Evolutionary conservation across 2,888 invertebrate species (phyloP), one percentile per base, ranked within the genome.

Genomic region (Panzeria rudis): DNA sequence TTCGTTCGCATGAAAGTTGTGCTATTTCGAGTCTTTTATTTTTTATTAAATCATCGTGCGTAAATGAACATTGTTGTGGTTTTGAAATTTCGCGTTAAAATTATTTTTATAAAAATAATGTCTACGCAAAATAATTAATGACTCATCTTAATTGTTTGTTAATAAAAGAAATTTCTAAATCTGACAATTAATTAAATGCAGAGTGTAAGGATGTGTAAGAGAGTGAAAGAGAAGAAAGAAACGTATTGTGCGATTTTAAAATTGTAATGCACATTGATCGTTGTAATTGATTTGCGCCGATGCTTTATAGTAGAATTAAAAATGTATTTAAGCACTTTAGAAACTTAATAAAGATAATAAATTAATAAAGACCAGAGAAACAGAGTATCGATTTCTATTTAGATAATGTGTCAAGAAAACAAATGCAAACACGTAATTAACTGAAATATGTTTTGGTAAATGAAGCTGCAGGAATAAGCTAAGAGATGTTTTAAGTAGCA

Each of bases 61-160:
- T 82, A 82, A 82, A 62, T 59, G 54, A 62, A 50, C 47, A 76
- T 71, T 76, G 69, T 82, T 80, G 80, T 73, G 80, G 80, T 80
- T 80, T 80, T 47, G 47, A 71, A 64, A 82, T 76, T 76, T 75
- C 17, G 41, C 75, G 29, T 75, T 73, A 54, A 82, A 62, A 29
- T 7, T 56, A 44, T 69, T 52, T 69, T 47, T 68, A 29, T 59
- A 54, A 41, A 71, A 25, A 69, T 52, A 54, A 59, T 66, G 47
- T 80, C 50, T 80, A 80, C 73, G 80, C 80, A 80, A 80, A 73
- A 73, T 29, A 47, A 73, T 56, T 29, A 66, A 50, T 80, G 80
- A 80, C 66, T 80, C 80, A 80, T 80, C 56, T 50, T 9, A 50
- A 56, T 72, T 66, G 35, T 80, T 72, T 66, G 35, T 80, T 80